These are phyloP conservation scores for Byasa hedistus DNA, from an alignment of 2,888 invertebrate species.

Conservation along the genomic window DNA sequence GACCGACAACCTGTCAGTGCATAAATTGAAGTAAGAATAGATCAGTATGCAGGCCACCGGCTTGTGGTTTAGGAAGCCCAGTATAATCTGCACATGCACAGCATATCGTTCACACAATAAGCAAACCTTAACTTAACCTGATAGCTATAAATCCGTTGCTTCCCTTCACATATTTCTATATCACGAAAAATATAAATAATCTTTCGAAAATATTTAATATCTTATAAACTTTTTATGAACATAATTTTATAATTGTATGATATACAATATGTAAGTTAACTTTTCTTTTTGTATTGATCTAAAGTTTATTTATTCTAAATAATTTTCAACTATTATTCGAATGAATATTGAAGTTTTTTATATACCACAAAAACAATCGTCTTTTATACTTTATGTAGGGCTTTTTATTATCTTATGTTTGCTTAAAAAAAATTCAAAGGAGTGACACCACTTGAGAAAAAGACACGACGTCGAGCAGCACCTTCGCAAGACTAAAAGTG, in stretches of 20 bases:
- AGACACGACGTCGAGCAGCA: slow-evolving; percentile 18
- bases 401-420: neutral
- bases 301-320: no score
- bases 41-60: slow-evolving; percentile 23
- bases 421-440: slow-evolving; percentile 1
- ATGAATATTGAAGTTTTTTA: no score
- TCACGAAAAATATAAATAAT: neutral
- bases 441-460: slow-evolving; percentile 16
- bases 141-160: neutral
- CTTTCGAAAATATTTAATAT: no score
- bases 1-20: slow-evolving; percentile 1
- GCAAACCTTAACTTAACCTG: neutral
- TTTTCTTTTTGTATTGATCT: no score
- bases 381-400: neutral
- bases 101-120: slow-evolving; percentile 24
- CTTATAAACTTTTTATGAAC: no score
- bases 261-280: no score
- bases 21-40: slow-evolving; percentile 27
- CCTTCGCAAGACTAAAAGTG: slow-evolving; percentile 9
- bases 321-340: no score
- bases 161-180: neutral
- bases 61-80: slow-evolving; percentile 14
- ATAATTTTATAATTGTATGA: no score
- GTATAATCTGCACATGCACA: slow-evolving; percentile 7
- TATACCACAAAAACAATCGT: no score